These are phyloP conservation scores for Schizopygopsis pylzovi DNA, from an alignment of 2,797 vertebrate species.

Conservation along the genomic window DNA sequence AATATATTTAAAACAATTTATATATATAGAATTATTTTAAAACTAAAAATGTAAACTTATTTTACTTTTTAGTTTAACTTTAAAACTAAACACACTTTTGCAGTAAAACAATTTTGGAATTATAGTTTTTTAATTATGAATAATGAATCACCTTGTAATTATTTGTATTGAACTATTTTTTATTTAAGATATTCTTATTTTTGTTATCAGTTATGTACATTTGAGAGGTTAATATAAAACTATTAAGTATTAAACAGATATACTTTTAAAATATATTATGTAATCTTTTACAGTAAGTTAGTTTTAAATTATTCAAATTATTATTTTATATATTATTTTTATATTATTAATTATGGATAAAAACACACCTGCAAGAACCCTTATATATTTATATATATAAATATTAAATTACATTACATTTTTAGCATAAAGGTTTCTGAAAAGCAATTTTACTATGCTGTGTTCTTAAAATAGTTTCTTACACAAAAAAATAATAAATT, in stretches of 20 bases:
- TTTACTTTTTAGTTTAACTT: too few relatives aligned
- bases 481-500: not conserved
- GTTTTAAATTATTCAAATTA: too few relatives aligned
- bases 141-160: not conserved
- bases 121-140: not conserved
- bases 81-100: not conserved
- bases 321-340: too few relatives aligned
- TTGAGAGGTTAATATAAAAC: not conserved
- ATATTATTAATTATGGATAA: not conserved
- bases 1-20: too few relatives aligned
- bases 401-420: not conserved
- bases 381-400: not conserved
- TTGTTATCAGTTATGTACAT: not conserved
- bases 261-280: not conserved
- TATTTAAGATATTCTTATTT: not conserved
- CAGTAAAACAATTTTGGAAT: not conserved
- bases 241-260: not conserved
- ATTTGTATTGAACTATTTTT: not conserved
- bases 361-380: not conserved
- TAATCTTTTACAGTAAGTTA: too few relatives aligned
- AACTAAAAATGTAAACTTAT: too few relatives aligned
- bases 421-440: not conserved
- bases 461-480: not conserved
- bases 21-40: too few relatives aligned
- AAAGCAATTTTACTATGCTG: not conserved